A percentile compares a stretch with the other conserved stretches of the same genome.
These are phyloP conservation scores for Palythoa grandis DNA, from an alignment of 92 coral and sea anemone species.

Conservation along the genomic window DNA sequence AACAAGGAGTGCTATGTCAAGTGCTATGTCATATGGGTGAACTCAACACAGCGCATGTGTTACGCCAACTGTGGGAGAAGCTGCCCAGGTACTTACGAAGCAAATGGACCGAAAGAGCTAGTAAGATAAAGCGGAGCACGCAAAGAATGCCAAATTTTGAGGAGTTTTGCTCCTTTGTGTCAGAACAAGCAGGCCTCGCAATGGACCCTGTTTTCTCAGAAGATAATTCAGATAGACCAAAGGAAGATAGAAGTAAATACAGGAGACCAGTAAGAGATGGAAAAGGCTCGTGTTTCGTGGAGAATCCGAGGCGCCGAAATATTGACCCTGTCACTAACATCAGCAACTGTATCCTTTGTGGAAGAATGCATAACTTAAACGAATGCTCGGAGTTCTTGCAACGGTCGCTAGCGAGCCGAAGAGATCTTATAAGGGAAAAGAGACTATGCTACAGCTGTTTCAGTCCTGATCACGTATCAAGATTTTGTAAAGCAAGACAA, in stretches of 20 bases:
- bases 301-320: neutral
- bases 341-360: conserved; percentile 51
- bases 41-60: conserved; percentile 63
- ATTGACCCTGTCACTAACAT: neutral
- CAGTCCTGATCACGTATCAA: conserved; percentile 61
- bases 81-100: conserved; percentile 56
- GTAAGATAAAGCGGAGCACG: conserved; percentile 44
- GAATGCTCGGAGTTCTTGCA: conserved; percentile 68
- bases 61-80: conserved; percentile 65
- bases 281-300: conserved; percentile 47
- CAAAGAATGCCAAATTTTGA: conserved; percentile 55
- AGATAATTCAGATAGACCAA: conserved; percentile 5
- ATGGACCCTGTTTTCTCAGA: conserved; percentile 64
- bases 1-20: conserved; percentile 54
- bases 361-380: conserved; percentile 59
- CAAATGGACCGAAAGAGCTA: conserved; percentile 63
- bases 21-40: conserved; percentile 56
- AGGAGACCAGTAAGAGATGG: conserved; percentile 43
- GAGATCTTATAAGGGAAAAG: conserved; percentile 58
- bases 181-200: conserved; percentile 67
- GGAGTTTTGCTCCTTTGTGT: conserved; percentile 55
- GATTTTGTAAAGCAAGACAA: conserved; percentile 52
- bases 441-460: conserved; percentile 35
- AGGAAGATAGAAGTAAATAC: conserved; percentile 15
- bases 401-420: conserved; percentile 57